A percentile compares a stretch with the other conserved stretches of the same genome.
phyloP scores from a whole-genome alignment of 2,888 invertebrate genomes.

The Pogonocherus hispidulus region DNA sequence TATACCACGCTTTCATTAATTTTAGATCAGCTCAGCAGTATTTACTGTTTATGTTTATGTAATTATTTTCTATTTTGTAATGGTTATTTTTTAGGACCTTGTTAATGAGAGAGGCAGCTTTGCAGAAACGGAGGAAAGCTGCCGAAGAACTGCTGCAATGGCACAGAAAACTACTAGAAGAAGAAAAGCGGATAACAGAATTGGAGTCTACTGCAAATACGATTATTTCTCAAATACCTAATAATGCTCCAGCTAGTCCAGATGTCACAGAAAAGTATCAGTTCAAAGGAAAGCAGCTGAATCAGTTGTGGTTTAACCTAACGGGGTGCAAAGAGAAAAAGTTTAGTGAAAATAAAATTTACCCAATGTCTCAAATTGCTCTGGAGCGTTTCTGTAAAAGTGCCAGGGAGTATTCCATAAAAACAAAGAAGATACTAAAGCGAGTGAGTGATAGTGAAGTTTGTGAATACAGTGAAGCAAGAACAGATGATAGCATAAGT shows the following conservation, averaged over 20 bases:
- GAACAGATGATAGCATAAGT: conserved; percentile 30
- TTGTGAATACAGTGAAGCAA: conserved; percentile 30
- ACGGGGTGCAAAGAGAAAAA: conserved; percentile 66
- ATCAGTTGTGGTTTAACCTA: conserved; percentile 68
- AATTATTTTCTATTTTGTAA: conserved; percentile 30
- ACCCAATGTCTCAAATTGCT: conserved; percentile 66
- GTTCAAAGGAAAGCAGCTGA: conserved; percentile 66
- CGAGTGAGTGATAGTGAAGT: conserved; percentile 37
- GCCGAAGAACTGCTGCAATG: conserved; percentile 71
- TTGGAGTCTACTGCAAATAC: conserved; percentile 68
- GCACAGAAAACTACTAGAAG: conserved; percentile 71
- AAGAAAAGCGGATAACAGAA: conserved; percentile 70
- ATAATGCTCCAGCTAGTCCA: conserved; percentile 17
- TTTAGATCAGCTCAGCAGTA: background rate
- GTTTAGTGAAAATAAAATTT: conserved; percentile 64
- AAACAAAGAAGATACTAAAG: conserved; percentile 34
- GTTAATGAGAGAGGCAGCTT: conserved; percentile 69
- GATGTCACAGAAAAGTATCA: conserved; percentile 45
- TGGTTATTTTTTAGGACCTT: conserved; percentile 61
- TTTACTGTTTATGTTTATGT: conserved; percentile 18
- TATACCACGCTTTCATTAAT: conserved; percentile 16
- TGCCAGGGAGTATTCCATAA: conserved; percentile 59
- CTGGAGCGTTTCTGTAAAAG: conserved; percentile 68
- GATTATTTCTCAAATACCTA: conserved; percentile 59
- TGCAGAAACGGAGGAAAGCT: conserved; percentile 68